Conservation (phyloP, 2,113 vertebrate species). For the Galeopterus variegatus region DNA sequence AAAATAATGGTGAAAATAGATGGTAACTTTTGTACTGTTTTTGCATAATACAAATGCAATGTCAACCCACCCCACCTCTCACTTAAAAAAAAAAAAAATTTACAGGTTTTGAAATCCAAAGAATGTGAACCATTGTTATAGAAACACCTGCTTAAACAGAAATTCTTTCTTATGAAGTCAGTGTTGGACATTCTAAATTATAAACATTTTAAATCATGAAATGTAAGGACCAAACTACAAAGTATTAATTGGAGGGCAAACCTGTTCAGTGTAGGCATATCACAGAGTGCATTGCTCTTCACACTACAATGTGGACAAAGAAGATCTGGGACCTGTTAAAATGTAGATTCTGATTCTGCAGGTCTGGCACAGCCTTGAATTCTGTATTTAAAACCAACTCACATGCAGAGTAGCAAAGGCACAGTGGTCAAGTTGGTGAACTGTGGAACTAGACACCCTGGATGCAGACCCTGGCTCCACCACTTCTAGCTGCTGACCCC, state of each 20-base stretch:
- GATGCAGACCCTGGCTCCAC: not conserved
- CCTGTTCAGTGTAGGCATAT: not conserved
- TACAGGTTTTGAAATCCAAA: conserved; percentile 4
- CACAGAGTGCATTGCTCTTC: not conserved
- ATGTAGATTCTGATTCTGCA: not conserved
- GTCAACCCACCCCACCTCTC: too few species aligned
- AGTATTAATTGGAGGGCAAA: not conserved
- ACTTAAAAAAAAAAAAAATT: not conserved
- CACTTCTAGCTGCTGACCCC: not conserved
- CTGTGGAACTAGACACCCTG: not conserved
- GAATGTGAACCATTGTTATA: not conserved
- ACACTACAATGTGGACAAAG: not conserved
- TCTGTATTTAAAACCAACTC: not conserved
- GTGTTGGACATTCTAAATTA: not conserved
- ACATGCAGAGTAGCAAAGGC: not conserved
- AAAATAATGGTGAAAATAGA: not conserved
- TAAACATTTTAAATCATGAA: not conserved
- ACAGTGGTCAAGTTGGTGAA: not conserved
- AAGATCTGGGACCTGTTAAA: not conserved
- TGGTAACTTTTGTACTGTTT: conserved; percentile 12
- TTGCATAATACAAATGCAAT: not conserved
- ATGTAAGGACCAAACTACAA: not conserved
- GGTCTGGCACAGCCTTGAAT: not conserved
- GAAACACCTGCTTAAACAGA: not conserved
- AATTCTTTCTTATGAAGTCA: conserved; percentile 11